Evolutionary conservation across 2,113 vertebrate genomes (phyloP).

Genomic region (Rhinoderma darwinii): DNA sequence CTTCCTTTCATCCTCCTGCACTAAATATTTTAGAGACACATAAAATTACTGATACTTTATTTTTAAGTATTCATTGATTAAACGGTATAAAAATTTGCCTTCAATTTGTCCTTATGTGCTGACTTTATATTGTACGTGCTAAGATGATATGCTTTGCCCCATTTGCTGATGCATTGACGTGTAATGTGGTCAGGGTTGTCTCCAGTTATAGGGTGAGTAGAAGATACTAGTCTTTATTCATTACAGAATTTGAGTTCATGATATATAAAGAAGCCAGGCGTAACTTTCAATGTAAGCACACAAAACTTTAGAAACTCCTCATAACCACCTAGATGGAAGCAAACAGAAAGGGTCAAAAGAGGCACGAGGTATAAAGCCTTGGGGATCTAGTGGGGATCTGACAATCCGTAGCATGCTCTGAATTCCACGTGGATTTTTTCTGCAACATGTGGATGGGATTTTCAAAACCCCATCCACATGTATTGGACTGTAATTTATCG

Average conservation of each 20-base stretch:
- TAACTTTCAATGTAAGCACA: no score
- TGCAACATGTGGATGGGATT: no score
- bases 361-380: no score
- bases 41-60: slow-evolving; percentile 10
- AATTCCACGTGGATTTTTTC: no score
- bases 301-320: no score
- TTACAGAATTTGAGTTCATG: background rate
- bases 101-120: slow-evolving; percentile 20
- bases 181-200: background rate
- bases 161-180: background rate
- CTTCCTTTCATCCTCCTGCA: background rate
- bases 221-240: background rate
- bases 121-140: slow-evolving; percentile 5
- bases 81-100: background rate
- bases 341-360: no score
- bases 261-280: background rate
- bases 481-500: no score
- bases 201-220: background rate
- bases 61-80: slow-evolving; percentile 16
- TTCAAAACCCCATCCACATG: no score
- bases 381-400: no score
- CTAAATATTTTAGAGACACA: background rate
- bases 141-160: background rate
- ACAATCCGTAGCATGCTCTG: no score
- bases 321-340: no score